A percentile compares a stretch with the other conserved stretches of the same genome.
Evolutionary conservation across 1,140 invertebrate species (phyloP).

Genomic region (Drusus annulatus): DNA sequence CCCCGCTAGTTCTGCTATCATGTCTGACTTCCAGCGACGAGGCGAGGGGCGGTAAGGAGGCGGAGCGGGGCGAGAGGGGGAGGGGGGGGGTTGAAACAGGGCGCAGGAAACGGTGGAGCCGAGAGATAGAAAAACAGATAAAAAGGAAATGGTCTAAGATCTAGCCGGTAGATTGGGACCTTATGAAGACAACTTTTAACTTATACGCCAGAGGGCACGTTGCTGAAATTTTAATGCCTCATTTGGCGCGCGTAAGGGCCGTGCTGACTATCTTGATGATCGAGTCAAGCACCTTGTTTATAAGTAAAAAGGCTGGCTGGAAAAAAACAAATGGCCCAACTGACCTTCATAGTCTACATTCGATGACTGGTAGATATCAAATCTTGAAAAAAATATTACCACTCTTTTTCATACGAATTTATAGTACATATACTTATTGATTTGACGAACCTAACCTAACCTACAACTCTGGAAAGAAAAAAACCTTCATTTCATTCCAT

Average conservation of each 20-base stretch:
- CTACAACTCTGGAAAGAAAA: no score
- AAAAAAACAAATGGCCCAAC: no score
- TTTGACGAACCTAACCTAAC: no score
- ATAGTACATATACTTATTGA: no score
- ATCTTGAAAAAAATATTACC: no score
- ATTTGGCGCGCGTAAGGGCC: constrained; percentile 53
- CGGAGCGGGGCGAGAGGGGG: constrained; percentile 16
- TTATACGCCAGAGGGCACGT: constrained; percentile 51
- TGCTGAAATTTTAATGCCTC: constrained; percentile 57
- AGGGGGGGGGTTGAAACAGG: constrained; percentile 4
- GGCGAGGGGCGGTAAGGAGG: not conserved
- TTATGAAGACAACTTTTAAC: constrained; percentile 59
- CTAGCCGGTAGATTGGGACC: constrained; percentile 48
- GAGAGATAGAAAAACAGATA: constrained; percentile 59
- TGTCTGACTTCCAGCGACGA: constrained; percentile 33
- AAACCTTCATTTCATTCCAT: no score
- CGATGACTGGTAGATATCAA: no score
- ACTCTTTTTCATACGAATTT: no score
- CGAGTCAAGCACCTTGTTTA: constrained; percentile 38
- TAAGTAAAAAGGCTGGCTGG: constrained; percentile 27
- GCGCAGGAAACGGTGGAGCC: constrained; percentile 50
- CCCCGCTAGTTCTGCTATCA: constrained; percentile 24
- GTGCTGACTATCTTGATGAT: constrained; percentile 37
- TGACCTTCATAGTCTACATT: no score
- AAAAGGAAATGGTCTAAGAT: constrained; percentile 57